Evolutionary conservation across 2,888 invertebrate genomes (phyloP).

Genomic region (Brachypalpus laphriformis): DNA sequence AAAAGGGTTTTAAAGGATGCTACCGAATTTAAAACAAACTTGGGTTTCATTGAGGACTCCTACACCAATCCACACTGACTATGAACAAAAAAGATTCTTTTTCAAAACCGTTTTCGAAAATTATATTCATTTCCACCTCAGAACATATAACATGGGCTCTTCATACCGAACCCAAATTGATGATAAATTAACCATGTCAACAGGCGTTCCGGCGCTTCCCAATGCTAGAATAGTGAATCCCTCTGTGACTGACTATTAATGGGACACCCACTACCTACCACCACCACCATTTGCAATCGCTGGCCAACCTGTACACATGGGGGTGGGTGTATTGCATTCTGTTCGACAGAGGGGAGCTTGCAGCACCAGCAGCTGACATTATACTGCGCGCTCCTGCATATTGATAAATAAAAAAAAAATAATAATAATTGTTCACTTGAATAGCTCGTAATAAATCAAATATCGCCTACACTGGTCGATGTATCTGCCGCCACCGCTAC

Average conservation of each 20-base stretch:
- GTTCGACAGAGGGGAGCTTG: neutral
- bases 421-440: slow-evolving; percentile 63
- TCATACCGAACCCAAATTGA: slow-evolving; percentile 51
- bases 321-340: slow-evolving; percentile 33
- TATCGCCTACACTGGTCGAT: slow-evolving; percentile 68
- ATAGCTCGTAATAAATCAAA: slow-evolving; percentile 71
- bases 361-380: slow-evolving; percentile 34
- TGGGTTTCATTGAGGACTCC: neutral
- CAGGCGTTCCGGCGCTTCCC: slow-evolving; percentile 40
- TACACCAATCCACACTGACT: neutral
- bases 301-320: slow-evolving; percentile 56
- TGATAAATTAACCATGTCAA: slow-evolving; percentile 72
- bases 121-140: slow-evolving; percentile 65
- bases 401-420: slow-evolving; percentile 39
- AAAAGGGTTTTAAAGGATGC: slow-evolving; percentile 30
- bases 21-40: slow-evolving; percentile 12
- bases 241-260: slow-evolving; percentile 49
- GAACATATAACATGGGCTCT: slow-evolving; percentile 39
- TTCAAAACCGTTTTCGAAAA: slow-evolving; percentile 46
- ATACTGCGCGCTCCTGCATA: slow-evolving; percentile 48
- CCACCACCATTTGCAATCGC: slow-evolving; percentile 25
- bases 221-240: neutral
- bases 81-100: neutral
- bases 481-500: slow-evolving; percentile 33
- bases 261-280: slow-evolving; percentile 57